Base-by-base conservation (phyloP, 2,113 vertebrate genomes). In the Regulus satrapa region DNA sequence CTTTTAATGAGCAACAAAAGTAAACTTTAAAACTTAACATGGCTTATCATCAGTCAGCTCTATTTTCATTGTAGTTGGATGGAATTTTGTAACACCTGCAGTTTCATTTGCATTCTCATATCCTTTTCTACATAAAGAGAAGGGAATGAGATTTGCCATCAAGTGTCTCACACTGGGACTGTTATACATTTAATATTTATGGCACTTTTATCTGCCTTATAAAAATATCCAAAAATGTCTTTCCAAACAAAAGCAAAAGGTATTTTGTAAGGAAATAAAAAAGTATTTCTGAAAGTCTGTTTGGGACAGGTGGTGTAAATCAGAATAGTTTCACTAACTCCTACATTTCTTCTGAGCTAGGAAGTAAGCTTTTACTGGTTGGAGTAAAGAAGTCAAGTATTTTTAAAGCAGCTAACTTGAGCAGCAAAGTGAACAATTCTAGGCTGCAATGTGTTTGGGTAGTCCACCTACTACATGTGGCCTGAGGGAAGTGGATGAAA, bases 401-500 rank as follows among this genome's bases (percentile, higher is more conserved):
- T 78, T 91, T 85, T 41, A 43, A 85, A 73, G 28, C 36, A 83
- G 16, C 14, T 56, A 79, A 76, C 71, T 63, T 28, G 55, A 90
- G 15, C 40, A 83, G 40, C 19, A 74, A 52, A 46, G 54, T 82
- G 82, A 96, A 63, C 17, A 26, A 66, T 83, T 90, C 14, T 75
- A 88, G 51, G 40, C 77, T 89, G 83, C 79, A 92, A 73, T 83
- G 78, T 16, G 5, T 89, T 82, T 66, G 58, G 78, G 77, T 69
- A 24, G 54, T 92, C 49, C 77, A 92, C 62, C 74, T 92, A 51
- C 58, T 92, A 77, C 59, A 73, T 20, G 19, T 88, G 51, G 92
- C 93, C 92, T 96, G 69, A 88, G 89, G 94, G 71, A 93, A 94
- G 13, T 17, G 34, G 88, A 90, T 93, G 94, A 93, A 95, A 95